Conservation (phyloP, 2,113 vertebrate species). For the Ctenodactylus gundi region DNA sequence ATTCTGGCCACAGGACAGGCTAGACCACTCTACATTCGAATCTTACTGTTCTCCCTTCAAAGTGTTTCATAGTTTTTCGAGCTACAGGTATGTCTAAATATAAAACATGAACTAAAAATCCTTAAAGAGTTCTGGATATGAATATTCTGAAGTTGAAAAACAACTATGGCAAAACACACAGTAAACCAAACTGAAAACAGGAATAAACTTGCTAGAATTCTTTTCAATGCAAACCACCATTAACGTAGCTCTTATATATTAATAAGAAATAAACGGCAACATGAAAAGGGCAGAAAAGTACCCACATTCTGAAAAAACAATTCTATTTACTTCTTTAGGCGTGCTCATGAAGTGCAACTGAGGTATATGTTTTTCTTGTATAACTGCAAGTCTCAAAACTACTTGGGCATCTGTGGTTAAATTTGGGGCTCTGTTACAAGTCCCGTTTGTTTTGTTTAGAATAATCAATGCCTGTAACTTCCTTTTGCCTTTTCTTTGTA, state of each 20-base stretch:
- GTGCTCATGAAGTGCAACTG: background rate
- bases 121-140: background rate
- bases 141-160: constrained; percentile 23
- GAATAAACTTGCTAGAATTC: background rate
- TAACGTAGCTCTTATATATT: constrained; percentile 27
- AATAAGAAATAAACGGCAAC: constrained; percentile 11
- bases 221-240: background rate
- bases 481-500: background rate
- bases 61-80: constrained; percentile 1
- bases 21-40: background rate
- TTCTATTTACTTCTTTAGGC: constrained; percentile 7
- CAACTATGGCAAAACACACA: background rate
- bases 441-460: background rate
- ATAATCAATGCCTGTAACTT: background rate
- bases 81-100: constrained; percentile 43
- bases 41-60: background rate
- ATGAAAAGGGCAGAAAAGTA: background rate
- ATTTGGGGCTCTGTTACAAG: background rate
- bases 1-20: background rate
- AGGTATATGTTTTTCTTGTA: background rate
- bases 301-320: background rate
- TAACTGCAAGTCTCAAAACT: background rate
- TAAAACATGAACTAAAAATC: constrained; percentile 5
- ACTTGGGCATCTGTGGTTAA: background rate
- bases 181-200: constrained; percentile 20